Evolutionary conservation across 2,113 vertebrate genomes (phyloP).

Genomic region (Hydrolagus affinis): DNA sequence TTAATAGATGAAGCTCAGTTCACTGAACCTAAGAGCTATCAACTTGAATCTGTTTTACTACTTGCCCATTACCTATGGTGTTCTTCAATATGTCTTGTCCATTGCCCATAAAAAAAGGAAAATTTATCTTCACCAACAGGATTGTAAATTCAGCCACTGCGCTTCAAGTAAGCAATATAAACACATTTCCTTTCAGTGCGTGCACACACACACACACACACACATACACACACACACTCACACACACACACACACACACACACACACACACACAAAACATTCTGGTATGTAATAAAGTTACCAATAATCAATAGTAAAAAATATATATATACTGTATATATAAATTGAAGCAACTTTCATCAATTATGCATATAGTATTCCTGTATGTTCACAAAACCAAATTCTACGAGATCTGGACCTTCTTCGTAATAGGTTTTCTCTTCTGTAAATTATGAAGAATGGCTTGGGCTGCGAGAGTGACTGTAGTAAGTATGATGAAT

Average conservation of each 20-base stretch:
- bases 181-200: not conserved
- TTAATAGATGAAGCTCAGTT: conserved; percentile 6
- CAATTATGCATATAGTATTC: not conserved
- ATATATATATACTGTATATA: too few species aligned
- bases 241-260: not conserved
- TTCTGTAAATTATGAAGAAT: conserved; percentile 26
- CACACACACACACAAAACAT: not conserved
- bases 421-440: conserved; percentile 11
- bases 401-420: not conserved
- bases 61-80: not conserved
- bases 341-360: not conserved
- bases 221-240: not conserved
- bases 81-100: not conserved
- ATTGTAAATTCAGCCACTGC: not conserved
- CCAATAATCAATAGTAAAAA: not conserved
- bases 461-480: conserved; percentile 8
- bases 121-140: not conserved
- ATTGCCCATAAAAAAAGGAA: not conserved
- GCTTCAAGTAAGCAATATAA: not conserved
- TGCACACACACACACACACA: not conserved
- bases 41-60: not conserved
- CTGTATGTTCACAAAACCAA: not conserved
- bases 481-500: conserved; percentile 24
- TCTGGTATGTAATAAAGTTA: not conserved
- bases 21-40: not conserved